These are phyloP conservation scores for Malurus leucopterus DNA, from an alignment of 2,797 vertebrate species.

Conservation along the genomic window DNA sequence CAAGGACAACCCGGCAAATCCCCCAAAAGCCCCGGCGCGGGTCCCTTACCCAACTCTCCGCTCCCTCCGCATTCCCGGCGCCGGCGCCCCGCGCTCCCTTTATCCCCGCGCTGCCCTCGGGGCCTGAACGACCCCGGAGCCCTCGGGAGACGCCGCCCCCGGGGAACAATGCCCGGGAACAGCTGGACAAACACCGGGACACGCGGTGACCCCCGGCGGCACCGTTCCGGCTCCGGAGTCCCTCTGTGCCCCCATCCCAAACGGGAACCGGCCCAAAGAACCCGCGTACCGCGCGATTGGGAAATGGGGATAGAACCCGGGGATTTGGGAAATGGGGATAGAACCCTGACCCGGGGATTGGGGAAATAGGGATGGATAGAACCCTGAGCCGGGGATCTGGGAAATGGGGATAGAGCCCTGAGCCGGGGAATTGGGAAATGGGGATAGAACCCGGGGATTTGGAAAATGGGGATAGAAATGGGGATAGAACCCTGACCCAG, in stretches of 20 bases:
- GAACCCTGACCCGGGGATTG: too few relatives aligned
- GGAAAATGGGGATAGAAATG: too few relatives aligned
- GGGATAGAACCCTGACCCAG: too few relatives aligned
- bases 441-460: too few relatives aligned
- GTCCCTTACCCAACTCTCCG: background rate
- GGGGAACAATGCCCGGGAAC: background rate
- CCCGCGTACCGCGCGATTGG: accelerated
- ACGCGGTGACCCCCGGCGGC: background rate
- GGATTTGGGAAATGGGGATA: too few relatives aligned
- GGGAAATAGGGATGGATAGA: too few relatives aligned
- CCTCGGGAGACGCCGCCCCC: background rate
- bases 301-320: too few relatives aligned
- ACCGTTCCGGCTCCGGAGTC: background rate
- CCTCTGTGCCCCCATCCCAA: background rate
- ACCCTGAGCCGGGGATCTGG: too few relatives aligned
- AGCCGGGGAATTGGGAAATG: too few relatives aligned
- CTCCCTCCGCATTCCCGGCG: background rate
- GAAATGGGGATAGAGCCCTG: too few relatives aligned
- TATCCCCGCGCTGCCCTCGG: background rate
- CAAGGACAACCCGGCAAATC: background rate
- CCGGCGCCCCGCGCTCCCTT: background rate
- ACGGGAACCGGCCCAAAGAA: background rate
- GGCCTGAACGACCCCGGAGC: background rate
- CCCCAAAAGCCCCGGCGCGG: background rate
- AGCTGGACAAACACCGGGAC: background rate